Percentiles rank a stretch among this genome's conserved stretches.
These are phyloP conservation scores for Strigamia transsilvanica DNA, from an alignment of 2,888 invertebrate genomes.

Conservation along the genomic window DNA sequence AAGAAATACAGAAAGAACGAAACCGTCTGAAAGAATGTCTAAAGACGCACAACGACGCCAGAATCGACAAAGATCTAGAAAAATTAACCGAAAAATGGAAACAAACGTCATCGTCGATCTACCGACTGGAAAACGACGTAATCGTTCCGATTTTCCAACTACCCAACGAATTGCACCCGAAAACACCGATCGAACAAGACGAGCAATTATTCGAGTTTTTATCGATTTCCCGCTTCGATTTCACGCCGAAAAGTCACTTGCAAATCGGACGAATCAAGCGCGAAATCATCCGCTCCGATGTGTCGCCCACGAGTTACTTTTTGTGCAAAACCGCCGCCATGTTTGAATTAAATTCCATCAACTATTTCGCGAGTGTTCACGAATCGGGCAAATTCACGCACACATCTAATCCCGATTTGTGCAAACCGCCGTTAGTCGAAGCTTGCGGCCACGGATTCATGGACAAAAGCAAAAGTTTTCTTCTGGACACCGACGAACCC, in stretches of 20 bases:
- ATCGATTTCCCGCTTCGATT: not conserved
- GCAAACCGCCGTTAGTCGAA: slow-evolving; percentile 77
- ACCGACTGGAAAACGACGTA: not conserved
- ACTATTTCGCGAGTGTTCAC: not conserved
- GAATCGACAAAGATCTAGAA: not conserved
- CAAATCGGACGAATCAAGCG: not conserved
- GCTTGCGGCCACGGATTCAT: slow-evolving; percentile 73
- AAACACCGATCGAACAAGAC: not conserved
- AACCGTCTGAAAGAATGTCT: not conserved
- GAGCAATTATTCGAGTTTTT: not conserved
- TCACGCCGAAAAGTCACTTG: not conserved
- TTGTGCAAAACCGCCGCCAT: slow-evolving; percentile 6
- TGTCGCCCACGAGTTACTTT: slow-evolving; percentile 22
- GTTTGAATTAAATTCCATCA: slow-evolving; percentile 6
- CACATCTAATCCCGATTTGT: slow-evolving; percentile 81
- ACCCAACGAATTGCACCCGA: slow-evolving; percentile 26
- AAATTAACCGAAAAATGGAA: not conserved
- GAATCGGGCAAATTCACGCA: slow-evolving; percentile 68
- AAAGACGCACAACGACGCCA: not conserved
- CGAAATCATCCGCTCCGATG: not conserved
- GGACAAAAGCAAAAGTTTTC: slow-evolving; percentile 69
- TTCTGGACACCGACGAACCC: slow-evolving; percentile 68
- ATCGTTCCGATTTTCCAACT: slow-evolving; percentile 17
- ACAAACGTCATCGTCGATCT: not conserved
- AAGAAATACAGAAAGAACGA: not conserved